Conservation (phyloP, 35 echinoderm and acorn worm species). For the Strongylocentrotus purpuratus region DNA sequence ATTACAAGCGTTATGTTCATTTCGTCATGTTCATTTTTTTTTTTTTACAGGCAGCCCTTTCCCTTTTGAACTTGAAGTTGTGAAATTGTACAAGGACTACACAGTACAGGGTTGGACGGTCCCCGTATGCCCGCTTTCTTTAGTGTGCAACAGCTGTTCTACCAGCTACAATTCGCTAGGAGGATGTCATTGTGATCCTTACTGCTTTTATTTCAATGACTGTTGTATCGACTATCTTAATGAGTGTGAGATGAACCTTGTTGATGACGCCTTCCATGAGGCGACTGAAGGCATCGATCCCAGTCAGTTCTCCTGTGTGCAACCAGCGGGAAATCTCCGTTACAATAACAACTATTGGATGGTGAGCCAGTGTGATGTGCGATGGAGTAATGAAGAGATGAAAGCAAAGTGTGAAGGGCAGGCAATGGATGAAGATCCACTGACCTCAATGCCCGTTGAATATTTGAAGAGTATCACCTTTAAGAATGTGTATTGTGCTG, state of each 20-base stretch:
- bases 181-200: slow-evolving; percentile 1
- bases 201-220: slow-evolving; percentile 7
- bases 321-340: background rate
- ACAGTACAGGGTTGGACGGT: background rate
- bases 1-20: no score
- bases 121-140: background rate
- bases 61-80: no score
- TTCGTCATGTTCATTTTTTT: background rate
- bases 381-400: no score
- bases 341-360: background rate
- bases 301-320: background rate
- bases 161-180: background rate
- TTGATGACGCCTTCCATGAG: no score
- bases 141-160: background rate
- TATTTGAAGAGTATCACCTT: no score
- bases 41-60: background rate
- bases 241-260: background rate
- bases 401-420: no score
- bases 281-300: background rate
- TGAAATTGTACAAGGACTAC: background rate
- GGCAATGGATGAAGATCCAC: no score
- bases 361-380: background rate
- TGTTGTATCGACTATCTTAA: background rate
- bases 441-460: no score
- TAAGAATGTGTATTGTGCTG: no score